Percentiles rank a stretch among this genome's conserved stretches.
Evolutionary conservation across 2,113 vertebrate genomes (phyloP).

Genomic region (Otocyon megalotis): DNA sequence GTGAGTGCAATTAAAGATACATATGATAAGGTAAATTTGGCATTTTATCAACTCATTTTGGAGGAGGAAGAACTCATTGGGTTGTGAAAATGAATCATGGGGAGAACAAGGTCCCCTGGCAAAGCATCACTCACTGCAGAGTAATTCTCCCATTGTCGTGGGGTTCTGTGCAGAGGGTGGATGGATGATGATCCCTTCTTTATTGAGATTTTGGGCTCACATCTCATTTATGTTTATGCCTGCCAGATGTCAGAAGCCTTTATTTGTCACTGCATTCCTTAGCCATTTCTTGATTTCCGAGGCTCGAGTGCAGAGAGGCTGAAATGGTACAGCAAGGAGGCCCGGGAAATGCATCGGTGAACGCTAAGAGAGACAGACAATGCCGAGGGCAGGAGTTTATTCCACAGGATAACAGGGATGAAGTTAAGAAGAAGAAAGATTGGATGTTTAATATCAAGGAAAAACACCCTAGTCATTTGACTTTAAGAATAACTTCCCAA

Average conservation of each 20-base stretch:
- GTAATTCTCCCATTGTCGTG: constrained; percentile 71
- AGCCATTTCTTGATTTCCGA: constrained; percentile 63
- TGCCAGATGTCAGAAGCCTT: constrained; percentile 66
- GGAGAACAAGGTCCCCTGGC: constrained; percentile 14
- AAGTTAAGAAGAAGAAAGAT: constrained; percentile 55
- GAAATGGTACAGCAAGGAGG: constrained; percentile 31
- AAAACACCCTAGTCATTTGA: constrained; percentile 33
- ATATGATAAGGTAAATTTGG: constrained; percentile 75
- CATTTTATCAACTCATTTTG: constrained; percentile 34
- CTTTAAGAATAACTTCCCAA: constrained; percentile 58
- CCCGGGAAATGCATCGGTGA: constrained; percentile 65
- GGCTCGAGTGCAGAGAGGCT: constrained; percentile 58
- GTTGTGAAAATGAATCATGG: constrained; percentile 77
- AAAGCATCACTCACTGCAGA: constrained; percentile 72
- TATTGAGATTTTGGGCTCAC: constrained; percentile 80
- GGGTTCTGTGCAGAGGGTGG: constrained; percentile 45
- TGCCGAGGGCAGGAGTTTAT: constrained; percentile 39
- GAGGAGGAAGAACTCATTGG: constrained; percentile 73
- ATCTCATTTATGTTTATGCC: constrained; percentile 80
- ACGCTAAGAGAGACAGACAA: constrained; percentile 48
- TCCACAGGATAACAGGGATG: constrained; percentile 56
- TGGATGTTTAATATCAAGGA: constrained; percentile 3
- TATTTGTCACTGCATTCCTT: constrained; percentile 80
- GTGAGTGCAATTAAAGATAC: constrained; percentile 79
- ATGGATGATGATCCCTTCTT: constrained; percentile 82